Evolutionary conservation across 2,797 vertebrate genomes (phyloP), one percentile per base, ranked within the genome.

Genomic region (Limosa lapponica): DNA sequence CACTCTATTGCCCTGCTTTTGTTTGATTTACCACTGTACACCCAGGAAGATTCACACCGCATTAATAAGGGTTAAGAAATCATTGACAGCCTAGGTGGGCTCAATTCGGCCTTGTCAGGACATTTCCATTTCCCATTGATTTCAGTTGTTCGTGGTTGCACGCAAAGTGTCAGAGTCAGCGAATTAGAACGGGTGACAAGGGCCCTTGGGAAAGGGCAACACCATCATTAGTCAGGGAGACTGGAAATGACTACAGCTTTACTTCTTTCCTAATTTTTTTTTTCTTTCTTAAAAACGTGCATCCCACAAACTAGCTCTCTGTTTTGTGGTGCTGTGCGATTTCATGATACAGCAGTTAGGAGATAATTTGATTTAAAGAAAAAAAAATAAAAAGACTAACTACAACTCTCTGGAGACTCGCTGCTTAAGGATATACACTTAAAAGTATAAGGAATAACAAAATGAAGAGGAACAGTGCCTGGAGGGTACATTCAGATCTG

Each of bases 101-200:
- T 89, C 88, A 41, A 52, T 93, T 77, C 94, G 74, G 86, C 88
- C 74, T 84, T 93, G 83, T 93, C 64, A 87, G 81, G 81, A 80
- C 71, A 57, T 90, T 95, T 93, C 93, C 90, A 94, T 94, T 96
- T 80, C 48, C 88, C 64, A 92, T 77, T 74, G 90, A 96, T 96
- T 92, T 93, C 24, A 51, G 73, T 59, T 88, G 77, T 77, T 84
- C 4, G 16, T 55, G 67, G 90, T 67, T 67, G 73, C 67, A 64
- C 3, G 1, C 55, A 3, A 84, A 90, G 78, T 70, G 54, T 86
- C 72, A 86, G 75, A 80, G 72, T 39, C 82, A 94, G 82, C 22
- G 8, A 91, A 64, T 95, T 77, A 93, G 55, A 93, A 74, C 72
- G 89, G 79, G 94, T 74, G 88, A 82, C 57, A 73, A 82, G 54